Evolutionary conservation across 2,113 vertebrate species (phyloP), one percentile per base, ranked within the genome.

Genomic region (Chroicocephalus ridibundus): DNA sequence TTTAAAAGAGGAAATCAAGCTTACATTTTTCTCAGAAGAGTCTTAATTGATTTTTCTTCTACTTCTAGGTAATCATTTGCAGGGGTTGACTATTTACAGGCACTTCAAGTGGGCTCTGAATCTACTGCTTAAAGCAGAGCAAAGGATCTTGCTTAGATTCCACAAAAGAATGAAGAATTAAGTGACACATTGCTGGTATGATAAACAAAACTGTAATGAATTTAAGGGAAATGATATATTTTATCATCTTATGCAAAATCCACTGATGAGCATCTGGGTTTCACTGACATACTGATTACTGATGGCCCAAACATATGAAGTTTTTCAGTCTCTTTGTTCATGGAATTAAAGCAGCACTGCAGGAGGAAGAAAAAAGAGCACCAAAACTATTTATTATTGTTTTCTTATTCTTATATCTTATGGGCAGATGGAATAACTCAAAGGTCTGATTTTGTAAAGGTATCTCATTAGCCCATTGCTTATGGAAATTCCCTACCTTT

Each of bases 281-380:
- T 74, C 9, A 13, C 82, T 70, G 57, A 25, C 42, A 40, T 61
- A 52, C 34, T 68, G 38, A 71, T 77, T 89, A 55, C n/a, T 91
- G 91, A 86, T 82, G 40, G 36, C 25, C 79, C 24, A 54, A 70
- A 92, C 40, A 83, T 54, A 60, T 90, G 93, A 94, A 93, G 21
- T 5, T 94, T 92, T 68, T 60, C 58, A 40, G 17, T 44, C 4
- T 38, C 34, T 93, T 86, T 93, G 49, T 86, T 83, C 85, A 66
- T 40, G 29, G 34, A 80, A 85, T 83, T 90, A 76, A 92, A 79
- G 75, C 18, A 93, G 16, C 17, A 84, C 7, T 72, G n/a, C 19
- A 88, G 47, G 95, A 80, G 71, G 86, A 94, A 91, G 21, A 85
- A 64, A 96, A 93, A 46, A 93, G 65, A 87, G 38, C 71, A 75